Percentiles rank a stretch among this genome's conserved stretches.
phyloP scores from a whole-genome alignment of 2,888 invertebrate genomes.

The Meandrusa payeni region DNA sequence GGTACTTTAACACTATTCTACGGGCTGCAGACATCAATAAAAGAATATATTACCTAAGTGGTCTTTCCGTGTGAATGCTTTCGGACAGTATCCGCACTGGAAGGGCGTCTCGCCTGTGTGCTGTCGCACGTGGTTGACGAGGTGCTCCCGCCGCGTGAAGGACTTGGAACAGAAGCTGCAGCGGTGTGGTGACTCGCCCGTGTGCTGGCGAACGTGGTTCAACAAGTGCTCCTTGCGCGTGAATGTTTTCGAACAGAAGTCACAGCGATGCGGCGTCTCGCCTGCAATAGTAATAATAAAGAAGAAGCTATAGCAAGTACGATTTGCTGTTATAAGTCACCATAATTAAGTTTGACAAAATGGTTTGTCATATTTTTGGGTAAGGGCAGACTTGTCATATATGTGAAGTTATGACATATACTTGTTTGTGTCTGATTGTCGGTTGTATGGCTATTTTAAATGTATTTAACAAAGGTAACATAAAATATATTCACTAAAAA shows the following conservation, averaged over 20 bases:
- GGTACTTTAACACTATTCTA: too few relatives aligned
- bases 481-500: too few relatives aligned
- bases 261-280: slow-evolving; percentile 89
- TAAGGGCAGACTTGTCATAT: too few relatives aligned
- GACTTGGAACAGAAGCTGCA: slow-evolving; percentile 93
- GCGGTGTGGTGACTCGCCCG: slow-evolving; percentile 91
- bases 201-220: slow-evolving; percentile 89
- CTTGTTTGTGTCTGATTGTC: too few relatives aligned
- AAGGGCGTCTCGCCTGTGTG: slow-evolving; percentile 89
- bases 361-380: too few relatives aligned
- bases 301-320: too few relatives aligned
- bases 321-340: too few relatives aligned
- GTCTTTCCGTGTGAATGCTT: slow-evolving; percentile 92
- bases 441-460: too few relatives aligned
- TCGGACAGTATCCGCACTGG: slow-evolving; percentile 92
- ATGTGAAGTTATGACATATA: too few relatives aligned
- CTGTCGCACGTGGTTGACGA: slow-evolving; percentile 92
- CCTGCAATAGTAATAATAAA: slow-evolving; percentile 68
- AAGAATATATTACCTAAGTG: slow-evolving; percentile 83
- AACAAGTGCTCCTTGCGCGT: slow-evolving; percentile 88
- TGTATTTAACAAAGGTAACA: too few relatives aligned
- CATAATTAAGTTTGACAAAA: too few relatives aligned
- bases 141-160: slow-evolving; percentile 92
- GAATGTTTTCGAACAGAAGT: slow-evolving; percentile 90
- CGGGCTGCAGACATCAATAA: too few relatives aligned